Evolutionary conservation across 1,140 invertebrate species (phyloP).

Genomic region (Mercenaria mercenaria): DNA sequence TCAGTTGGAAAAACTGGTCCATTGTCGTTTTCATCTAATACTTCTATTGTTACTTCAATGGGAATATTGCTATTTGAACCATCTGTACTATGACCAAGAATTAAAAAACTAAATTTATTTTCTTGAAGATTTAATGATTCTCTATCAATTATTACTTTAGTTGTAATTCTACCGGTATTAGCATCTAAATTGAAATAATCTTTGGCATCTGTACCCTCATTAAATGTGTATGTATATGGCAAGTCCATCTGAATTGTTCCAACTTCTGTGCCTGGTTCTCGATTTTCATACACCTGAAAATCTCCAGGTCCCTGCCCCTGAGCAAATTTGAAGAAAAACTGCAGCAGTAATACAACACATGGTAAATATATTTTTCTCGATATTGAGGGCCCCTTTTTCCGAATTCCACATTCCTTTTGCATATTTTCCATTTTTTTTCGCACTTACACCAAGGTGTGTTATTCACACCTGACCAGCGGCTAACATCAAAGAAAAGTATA

Average conservation of each 20-base stretch:
- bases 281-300: slow-evolving; percentile 59
- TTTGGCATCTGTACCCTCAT: slow-evolving; percentile 19
- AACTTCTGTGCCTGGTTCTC: slow-evolving; percentile 41
- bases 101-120: slow-evolving; percentile 69
- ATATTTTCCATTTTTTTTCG: neutral
- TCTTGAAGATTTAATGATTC: slow-evolving; percentile 54
- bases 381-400: neutral
- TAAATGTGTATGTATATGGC: slow-evolving; percentile 31
- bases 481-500: slow-evolving; percentile 20
- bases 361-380: neutral
- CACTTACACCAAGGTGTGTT: neutral
- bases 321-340: slow-evolving; percentile 63
- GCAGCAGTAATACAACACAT: slow-evolving; percentile 39
- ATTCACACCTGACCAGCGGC: slow-evolving; percentile 12
- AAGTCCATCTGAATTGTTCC: slow-evolving; percentile 22
- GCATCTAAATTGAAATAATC: slow-evolving; percentile 47
- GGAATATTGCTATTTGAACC: slow-evolving; percentile 48
- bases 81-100: slow-evolving; percentile 62
- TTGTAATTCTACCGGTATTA: slow-evolving; percentile 52
- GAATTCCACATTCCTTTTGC: neutral
- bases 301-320: slow-evolving; percentile 61
- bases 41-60: slow-evolving; percentile 76
- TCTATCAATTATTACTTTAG: slow-evolving; percentile 57
- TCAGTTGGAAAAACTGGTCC: slow-evolving; percentile 90
- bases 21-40: slow-evolving; percentile 96